Evolutionary conservation across 1,140 invertebrate species (phyloP), one percentile per base, ranked within the genome.

Genomic region (Eumaeus atala): DNA sequence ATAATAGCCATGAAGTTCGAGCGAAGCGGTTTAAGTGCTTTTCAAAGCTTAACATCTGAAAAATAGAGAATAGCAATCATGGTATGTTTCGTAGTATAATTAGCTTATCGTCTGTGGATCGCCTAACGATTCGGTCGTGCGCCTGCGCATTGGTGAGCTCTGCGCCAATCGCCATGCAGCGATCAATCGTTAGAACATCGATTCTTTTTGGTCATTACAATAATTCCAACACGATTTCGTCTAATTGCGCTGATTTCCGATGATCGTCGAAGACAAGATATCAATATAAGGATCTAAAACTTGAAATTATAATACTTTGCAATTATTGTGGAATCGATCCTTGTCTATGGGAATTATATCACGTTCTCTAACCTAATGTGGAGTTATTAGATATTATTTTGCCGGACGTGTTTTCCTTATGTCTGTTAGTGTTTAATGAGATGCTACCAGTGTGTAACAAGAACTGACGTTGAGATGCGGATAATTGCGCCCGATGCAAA

Each of bases 171-270:
- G 70, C 60, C 58, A 63, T 53, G 58, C 73, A 37, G 42, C 74
- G 59, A 73, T 73, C 77, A 63, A 64, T 79, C 70, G 72, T 81
- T 82, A 76, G 68, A 75, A 55, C 70, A 77, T 83, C 74, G 72
- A 86, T 83, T 84, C 71, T 86, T 86, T 86, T 84, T 72, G 71
- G 76, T 86, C 83, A 86, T 86, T 86, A 86, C 78, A 86, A 86
- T 86, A 84, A 86, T 84, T 83, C 65, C 72, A 59, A 72, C 74
- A 81, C 79, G 74, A 86, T 83, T 81, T 67, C 69, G 68, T 77
- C 74, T 86, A 84, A 86, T 86, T 84, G 80, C 72, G 68, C 74
- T 63, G 64, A 67, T 79, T 80, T 77, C 74, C 70, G 70, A 74
- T 76, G 72, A 70, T 78, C 74, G 66, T 70, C 65, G 55, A 69